Evolutionary conservation across 2,888 invertebrate species (phyloP), one percentile per base, ranked within the genome.

Genomic region (Rhopalosiphum nymphaeae): DNA sequence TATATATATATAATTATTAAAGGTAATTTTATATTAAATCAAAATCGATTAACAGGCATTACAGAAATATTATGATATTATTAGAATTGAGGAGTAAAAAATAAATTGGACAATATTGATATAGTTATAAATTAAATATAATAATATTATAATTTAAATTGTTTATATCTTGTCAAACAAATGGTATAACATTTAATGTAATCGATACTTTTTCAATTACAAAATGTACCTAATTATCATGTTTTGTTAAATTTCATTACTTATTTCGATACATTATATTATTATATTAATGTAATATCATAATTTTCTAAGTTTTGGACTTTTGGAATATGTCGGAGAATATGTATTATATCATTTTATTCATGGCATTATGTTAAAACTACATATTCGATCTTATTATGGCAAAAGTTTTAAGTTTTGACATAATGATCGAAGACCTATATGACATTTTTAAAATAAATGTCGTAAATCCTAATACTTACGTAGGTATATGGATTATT

Each of bases 371-470:
- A 46, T 46, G 26, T 86, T 36, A 25, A 53, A n/a, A 49, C 49
- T 36, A 88, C 36, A 53, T 53, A 53, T 36, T 78, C 13, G 44
- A 89, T 42, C 44, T 42, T 85, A 85, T 89, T 57, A 44, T 57
- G 29, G 5, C 13, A 57, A 57, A 89, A 89, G 89, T 61, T 89
- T 89, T 29, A 26, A 42, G 57, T 61, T 88, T 88, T 56, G 88
- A 56, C 57, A 44, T 57, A 57, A 89, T 89, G 57, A 89, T 89
- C 44, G 29, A 57, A 89, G 13, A 57, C 89, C 42, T 57, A 25
- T 57, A 10, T 89, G 25, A 57, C 10, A 56, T 89, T 42, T 29
- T 26, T 36, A 53, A 88, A 88, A 88, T 89, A 36, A 13, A 44
- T 89, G 44, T 61, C 26, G 26, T 29, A 44, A 44, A 44, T 21